A percentile compares a stretch with the other conserved stretches of the same genome.
phyloP scores from a whole-genome alignment of 2,797 vertebrate genomes.

The Sardinella longiceps region DNA sequence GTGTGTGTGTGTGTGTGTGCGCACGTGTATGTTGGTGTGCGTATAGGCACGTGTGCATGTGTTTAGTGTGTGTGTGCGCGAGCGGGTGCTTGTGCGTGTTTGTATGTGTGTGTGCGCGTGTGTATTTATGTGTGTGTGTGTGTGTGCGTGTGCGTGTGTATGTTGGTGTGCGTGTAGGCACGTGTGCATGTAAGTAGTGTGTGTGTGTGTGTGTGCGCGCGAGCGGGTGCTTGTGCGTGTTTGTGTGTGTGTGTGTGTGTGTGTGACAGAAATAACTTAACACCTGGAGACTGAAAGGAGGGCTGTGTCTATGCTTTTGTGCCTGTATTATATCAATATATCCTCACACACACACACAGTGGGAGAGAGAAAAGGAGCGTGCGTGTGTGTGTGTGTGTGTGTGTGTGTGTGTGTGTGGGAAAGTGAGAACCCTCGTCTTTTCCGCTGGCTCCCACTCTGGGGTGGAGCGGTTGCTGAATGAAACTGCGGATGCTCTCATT shows the following conservation, averaged over 20 bases:
- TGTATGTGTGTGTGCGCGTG: no score
- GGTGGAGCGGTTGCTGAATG: neutral
- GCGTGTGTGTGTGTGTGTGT: neutral
- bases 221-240: no score
- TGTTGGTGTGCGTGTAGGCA: no score
- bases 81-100: no score
- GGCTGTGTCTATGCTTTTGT: no score
- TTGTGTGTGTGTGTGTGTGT: no score
- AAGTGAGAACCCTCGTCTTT: neutral
- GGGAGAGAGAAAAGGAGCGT: neutral
- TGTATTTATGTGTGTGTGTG: no score
- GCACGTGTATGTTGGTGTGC: constrained; percentile 8
- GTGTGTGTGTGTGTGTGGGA: neutral
- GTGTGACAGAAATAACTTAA: no score
- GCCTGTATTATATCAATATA: neutral
- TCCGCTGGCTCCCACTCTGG: neutral
- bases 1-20: neutral
- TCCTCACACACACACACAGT: no score
- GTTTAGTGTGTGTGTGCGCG: neutral
- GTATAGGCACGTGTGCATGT: neutral
- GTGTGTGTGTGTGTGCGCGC: no score
- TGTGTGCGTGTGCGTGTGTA: neutral
- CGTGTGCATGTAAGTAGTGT: no score
- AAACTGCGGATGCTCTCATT: neutral
- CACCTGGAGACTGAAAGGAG: no score